Evolutionary conservation across 2,888 invertebrate species (phyloP).

Genomic region (Tribolium freemani): DNA sequence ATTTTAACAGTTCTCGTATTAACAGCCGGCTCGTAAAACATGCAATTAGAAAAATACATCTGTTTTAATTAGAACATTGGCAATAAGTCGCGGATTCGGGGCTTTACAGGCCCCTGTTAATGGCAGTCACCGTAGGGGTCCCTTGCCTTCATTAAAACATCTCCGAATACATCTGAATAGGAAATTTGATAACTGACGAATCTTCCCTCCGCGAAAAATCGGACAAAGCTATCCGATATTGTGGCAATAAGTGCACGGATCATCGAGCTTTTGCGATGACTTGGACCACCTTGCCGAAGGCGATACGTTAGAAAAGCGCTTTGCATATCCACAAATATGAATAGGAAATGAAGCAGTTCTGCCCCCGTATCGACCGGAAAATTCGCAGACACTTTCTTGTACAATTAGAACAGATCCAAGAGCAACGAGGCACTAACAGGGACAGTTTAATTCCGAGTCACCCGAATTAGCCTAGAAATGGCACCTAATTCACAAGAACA

Average conservation of each 20-base stretch:
- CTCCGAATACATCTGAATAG: conserved; percentile 17
- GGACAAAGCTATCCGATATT: conserved; percentile 18
- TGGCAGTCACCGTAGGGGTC: conserved; percentile 53
- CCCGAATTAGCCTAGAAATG: conserved; percentile 62
- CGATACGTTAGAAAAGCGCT: conserved; percentile 22
- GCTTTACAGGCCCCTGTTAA: conserved; percentile 59
- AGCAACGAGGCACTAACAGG: conserved; percentile 37
- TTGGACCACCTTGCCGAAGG: conserved; percentile 15
- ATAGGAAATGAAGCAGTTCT: conserved; percentile 20
- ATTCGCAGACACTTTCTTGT: conserved; percentile 6
- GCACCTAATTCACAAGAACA: conserved; percentile 62
- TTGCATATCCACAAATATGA: conserved; percentile 26
- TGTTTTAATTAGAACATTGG: conserved; percentile 66
- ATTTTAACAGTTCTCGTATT: conserved; percentile 45
- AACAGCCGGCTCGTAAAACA: conserved; percentile 49
- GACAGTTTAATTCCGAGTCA: conserved; percentile 56
- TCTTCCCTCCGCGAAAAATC: conserved; percentile 13
- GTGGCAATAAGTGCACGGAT: conserved; percentile 18
- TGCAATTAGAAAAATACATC: conserved; percentile 64
- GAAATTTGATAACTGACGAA: conserved; percentile 26
- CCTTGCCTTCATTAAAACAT: conserved; percentile 41
- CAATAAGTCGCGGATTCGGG: conserved; percentile 58
- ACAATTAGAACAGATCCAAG: conserved; percentile 3
- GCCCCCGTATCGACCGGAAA: conserved; percentile 6
- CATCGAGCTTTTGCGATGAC: conserved; percentile 24